Percentiles rank a stretch among this genome's conserved stretches.
Conservation (phyloP, 2,888 invertebrate genomes). For the Chrysina gloriosa region DNA sequence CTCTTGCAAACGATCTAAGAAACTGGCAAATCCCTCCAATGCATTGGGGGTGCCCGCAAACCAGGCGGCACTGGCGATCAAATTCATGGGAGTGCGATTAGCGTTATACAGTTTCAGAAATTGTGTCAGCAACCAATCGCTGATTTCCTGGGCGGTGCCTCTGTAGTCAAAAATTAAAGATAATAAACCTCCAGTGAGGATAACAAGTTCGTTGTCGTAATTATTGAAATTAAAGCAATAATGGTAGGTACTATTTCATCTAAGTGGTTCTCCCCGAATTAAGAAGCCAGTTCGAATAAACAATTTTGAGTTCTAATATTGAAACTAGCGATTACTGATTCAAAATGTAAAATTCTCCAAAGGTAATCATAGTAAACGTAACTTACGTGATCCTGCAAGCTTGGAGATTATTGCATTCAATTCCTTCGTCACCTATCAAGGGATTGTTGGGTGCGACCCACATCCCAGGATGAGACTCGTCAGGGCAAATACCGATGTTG, state of each 20-base stretch:
- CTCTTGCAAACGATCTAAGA: conserved; percentile 58
- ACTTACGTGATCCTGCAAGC: conserved; percentile 35
- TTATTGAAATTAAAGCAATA: too few relatives aligned
- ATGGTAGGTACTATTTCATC: too few relatives aligned
- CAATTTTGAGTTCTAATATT: too few relatives aligned
- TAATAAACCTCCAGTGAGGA: too few relatives aligned
- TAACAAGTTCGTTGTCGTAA: too few relatives aligned
- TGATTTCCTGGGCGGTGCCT: conserved; percentile 55
- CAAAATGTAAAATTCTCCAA: background rate
- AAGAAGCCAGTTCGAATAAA: too few relatives aligned
- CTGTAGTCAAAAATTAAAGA: conserved; percentile 26
- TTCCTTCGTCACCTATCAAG: conserved; percentile 66
- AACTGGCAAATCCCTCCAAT: conserved; percentile 55
- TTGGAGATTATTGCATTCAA: conserved; percentile 65
- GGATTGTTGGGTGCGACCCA: conserved; percentile 77
- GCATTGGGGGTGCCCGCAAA: conserved; percentile 58
- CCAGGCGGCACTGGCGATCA: conserved; percentile 67
- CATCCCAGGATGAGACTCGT: conserved; percentile 68
- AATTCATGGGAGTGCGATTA: conserved; percentile 65
- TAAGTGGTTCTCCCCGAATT: too few relatives aligned
- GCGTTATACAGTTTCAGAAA: conserved; percentile 62
- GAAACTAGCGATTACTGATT: too few relatives aligned
- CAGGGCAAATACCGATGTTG: conserved; percentile 69
- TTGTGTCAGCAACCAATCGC: conserved; percentile 64
- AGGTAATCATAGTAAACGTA: background rate